Percentiles rank a stretch among this genome's conserved stretches.
phyloP scores from a whole-genome alignment of 2,888 invertebrate genomes.

The Acronicta aceris region DNA sequence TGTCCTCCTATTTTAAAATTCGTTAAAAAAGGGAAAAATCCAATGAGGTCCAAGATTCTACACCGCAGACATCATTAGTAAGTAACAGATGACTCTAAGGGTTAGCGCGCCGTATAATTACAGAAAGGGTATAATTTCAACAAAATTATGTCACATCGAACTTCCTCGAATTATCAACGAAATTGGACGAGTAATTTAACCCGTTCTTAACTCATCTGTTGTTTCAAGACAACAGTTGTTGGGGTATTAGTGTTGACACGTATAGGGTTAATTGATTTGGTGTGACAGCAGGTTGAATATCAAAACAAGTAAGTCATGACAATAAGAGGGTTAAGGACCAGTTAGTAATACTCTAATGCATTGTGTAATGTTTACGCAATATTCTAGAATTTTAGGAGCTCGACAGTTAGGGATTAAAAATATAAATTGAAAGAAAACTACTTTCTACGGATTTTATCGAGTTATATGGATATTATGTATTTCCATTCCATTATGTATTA shows the following conservation, averaged over 20 bases:
- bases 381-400: too few species aligned
- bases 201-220: constrained; percentile 51
- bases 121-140: constrained; percentile 65
- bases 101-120: constrained; percentile 63
- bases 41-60: constrained; percentile 50
- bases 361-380: too few species aligned
- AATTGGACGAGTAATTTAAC: constrained; percentile 59
- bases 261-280: constrained; percentile 39
- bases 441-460: too few species aligned
- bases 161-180: constrained; percentile 56
- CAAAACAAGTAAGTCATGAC: constrained; percentile 16
- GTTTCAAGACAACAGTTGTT: constrained; percentile 49
- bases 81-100: constrained; percentile 72
- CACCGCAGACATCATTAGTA: constrained; percentile 70
- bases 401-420: too few species aligned
- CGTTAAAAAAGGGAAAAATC: constrained; percentile 28
- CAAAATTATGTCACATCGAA: constrained; percentile 66
- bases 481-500: too few species aligned
- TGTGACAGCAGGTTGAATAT: constrained; percentile 34
- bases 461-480: too few species aligned
- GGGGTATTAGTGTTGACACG: constrained; percentile 39
- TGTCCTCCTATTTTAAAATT: background rate
- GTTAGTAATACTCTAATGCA: too few species aligned
- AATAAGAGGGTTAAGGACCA: constrained; percentile 1
- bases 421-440: too few species aligned